phyloP scores from a whole-genome alignment of 2,113 vertebrate genomes.

The Scomber scombrus region DNA sequence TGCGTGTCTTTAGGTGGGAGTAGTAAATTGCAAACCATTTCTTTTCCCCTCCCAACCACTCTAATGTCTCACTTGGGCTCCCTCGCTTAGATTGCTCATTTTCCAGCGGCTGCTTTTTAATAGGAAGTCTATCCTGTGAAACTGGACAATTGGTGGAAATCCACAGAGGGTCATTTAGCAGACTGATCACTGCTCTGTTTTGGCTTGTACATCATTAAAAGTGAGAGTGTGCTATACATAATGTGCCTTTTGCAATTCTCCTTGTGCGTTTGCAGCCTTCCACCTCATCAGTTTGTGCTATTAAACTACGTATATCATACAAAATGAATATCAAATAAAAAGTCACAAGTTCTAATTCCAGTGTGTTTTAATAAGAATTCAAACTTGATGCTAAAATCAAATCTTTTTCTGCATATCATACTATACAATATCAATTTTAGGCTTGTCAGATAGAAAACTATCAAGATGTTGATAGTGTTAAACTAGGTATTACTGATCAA shows the following conservation, averaged over 20 bases:
- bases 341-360: too few relatives aligned
- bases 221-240: conserved; percentile 21
- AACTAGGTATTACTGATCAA: too few relatives aligned
- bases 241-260: conserved; percentile 5
- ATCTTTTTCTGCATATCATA: too few relatives aligned
- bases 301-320: background rate
- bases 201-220: conserved; percentile 35
- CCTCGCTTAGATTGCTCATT: conserved; percentile 78
- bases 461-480: too few relatives aligned
- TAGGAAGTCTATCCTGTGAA: conserved; percentile 62
- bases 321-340: background rate
- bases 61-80: conserved; percentile 79
- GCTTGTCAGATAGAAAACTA: too few relatives aligned
- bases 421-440: too few relatives aligned
- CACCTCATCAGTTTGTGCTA: background rate
- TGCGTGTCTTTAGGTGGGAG: conserved; percentile 21
- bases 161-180: conserved; percentile 57
- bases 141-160: conserved; percentile 62
- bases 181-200: conserved; percentile 37
- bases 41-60: conserved; percentile 53
- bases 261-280: background rate
- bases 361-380: too few relatives aligned
- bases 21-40: conserved; percentile 72
- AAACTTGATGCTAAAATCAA: too few relatives aligned
- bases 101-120: conserved; percentile 81